A percentile compares a stretch with the other conserved stretches of the same genome.
Conservation (phyloP, 30 jellyfish, hydroid and myxozoan genomes). For the Aurelia sp. region DNA sequence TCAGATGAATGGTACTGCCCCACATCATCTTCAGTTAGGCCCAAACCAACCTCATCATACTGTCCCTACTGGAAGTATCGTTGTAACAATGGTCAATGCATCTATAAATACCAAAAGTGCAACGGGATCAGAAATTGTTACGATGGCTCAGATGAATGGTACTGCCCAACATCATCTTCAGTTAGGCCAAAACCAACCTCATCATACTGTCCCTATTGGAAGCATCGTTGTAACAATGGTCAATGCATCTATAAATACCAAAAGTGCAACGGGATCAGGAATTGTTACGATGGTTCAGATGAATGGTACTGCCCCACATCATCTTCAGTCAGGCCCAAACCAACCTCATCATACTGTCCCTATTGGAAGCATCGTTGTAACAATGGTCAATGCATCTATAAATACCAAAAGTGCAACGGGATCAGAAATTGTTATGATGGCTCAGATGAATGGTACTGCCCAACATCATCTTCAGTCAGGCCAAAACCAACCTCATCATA, state of each 20-base stretch:
- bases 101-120: conserved; percentile 4
- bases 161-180: conserved; percentile 20
- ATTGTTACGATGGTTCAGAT: conserved; percentile 73
- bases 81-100: conserved; percentile 33
- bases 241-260: conserved; percentile 19
- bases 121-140: conserved; percentile 8
- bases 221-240: conserved; percentile 1
- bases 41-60: conserved; percentile 30
- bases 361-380: conserved; percentile 27
- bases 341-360: conserved; percentile 39
- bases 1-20: conserved; percentile 55
- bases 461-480: neutral
- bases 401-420: conserved; percentile 10
- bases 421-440: conserved; percentile 27
- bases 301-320: conserved; percentile 59
- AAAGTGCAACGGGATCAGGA: conserved; percentile 5
- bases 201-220: conserved; percentile 35
- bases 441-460: conserved; percentile 29
- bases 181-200: conserved; percentile 27
- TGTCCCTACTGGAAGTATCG: conserved; percentile 36
- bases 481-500: conserved; percentile 18
- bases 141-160: conserved; percentile 45
- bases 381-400: conserved; percentile 32
- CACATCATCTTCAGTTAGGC: conserved; percentile 4
- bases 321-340: conserved; percentile 11